Conservation (phyloP, 2,113 vertebrate genomes). For the Carollia perspicillata region DNA sequence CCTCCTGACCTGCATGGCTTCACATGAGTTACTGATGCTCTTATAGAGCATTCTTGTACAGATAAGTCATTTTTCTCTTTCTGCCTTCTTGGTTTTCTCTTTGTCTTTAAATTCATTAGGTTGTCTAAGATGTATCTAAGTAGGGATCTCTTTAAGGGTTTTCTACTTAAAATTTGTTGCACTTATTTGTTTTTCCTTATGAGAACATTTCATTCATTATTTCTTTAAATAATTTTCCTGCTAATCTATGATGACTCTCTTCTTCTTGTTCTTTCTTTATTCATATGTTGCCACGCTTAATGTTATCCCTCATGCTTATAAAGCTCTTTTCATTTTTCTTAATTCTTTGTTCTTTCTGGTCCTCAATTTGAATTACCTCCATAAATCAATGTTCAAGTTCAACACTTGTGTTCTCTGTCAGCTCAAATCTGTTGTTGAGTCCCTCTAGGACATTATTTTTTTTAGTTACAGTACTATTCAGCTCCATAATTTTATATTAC, state of each 20-base stretch:
- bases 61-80: background rate
- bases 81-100: background rate
- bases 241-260: background rate
- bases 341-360: background rate
- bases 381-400: background rate
- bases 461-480: background rate
- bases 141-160: background rate
- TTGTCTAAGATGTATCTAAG: background rate
- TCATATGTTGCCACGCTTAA: background rate
- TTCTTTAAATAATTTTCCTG: background rate
- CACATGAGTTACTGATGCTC: background rate
- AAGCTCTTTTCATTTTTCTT: background rate
- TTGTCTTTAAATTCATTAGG: background rate
- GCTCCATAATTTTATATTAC: background rate
- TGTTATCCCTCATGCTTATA: background rate
- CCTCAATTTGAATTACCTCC: background rate
- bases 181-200: background rate
- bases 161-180: background rate
- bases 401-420: background rate
- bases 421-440: background rate
- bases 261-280: background rate
- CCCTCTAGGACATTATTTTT: background rate
- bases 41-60: background rate
- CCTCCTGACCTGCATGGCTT: background rate
- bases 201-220: background rate